Conservation (phyloP, 2,113 vertebrate genomes). For the Mesoclemmys tuberculata region DNA sequence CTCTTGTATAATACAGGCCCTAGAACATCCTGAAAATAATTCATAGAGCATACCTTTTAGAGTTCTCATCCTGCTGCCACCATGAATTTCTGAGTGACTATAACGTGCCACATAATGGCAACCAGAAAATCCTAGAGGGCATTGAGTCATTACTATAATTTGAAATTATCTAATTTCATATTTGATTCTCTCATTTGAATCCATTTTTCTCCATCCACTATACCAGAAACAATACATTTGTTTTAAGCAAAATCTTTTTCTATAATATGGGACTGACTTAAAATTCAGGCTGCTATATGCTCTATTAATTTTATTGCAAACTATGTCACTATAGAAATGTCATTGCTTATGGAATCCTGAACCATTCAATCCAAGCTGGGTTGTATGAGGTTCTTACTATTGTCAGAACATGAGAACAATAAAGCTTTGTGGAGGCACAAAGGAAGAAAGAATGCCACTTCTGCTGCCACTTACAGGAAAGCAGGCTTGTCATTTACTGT, state of each 20-base stretch:
- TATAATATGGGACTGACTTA: background rate
- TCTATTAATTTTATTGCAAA: background rate
- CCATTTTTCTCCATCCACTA: background rate
- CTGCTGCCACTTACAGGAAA: slow-evolving; percentile 40
- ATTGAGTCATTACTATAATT: background rate
- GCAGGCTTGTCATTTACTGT: slow-evolving; percentile 80
- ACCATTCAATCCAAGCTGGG: slow-evolving; percentile 41
- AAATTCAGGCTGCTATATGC: background rate
- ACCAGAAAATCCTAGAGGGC: background rate
- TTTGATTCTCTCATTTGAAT: background rate
- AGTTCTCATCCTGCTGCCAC: background rate
- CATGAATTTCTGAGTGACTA: background rate
- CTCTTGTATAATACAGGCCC: background rate
- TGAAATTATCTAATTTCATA: background rate
- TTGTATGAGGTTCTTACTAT: slow-evolving; percentile 49
- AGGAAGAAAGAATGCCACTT: slow-evolving; percentile 69
- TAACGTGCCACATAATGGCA: background rate
- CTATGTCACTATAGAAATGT: background rate
- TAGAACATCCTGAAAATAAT: background rate
- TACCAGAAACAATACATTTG: background rate
- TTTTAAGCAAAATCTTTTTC: slow-evolving; percentile 9
- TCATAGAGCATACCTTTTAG: background rate
- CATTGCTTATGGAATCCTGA: background rate
- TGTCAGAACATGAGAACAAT: slow-evolving; percentile 77
- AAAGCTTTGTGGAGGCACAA: slow-evolving; percentile 75